phyloP scores from a whole-genome alignment of 2,888 invertebrate species.

The Ariolimax columbianus region DNA sequence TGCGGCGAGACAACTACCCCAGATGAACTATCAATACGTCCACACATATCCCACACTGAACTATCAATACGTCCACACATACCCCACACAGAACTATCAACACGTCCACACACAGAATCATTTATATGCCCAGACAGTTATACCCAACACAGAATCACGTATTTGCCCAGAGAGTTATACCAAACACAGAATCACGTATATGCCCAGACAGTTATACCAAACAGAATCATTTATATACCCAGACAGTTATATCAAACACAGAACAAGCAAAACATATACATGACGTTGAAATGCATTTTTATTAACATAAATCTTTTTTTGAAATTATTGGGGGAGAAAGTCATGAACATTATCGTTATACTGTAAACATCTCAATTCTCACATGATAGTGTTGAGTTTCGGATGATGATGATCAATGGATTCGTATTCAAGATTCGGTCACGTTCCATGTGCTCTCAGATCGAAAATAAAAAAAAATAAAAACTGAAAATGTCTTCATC shows the following conservation, averaged over 20 bases:
- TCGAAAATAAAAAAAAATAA: too few species aligned
- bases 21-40: too few species aligned
- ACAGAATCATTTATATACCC: not conserved
- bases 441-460: not conserved
- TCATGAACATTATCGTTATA: not conserved
- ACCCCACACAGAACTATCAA: too few species aligned
- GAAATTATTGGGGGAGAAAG: not conserved
- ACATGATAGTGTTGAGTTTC: not conserved
- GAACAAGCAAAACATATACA: not conserved
- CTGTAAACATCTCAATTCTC: not conserved
- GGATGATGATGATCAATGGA: not conserved
- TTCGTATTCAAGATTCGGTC: not conserved
- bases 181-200: not conserved
- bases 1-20: too few species aligned
- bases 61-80: too few species aligned
- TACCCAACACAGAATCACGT: not conserved
- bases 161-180: not conserved
- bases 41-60: too few species aligned
- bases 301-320: conserved; percentile 27
- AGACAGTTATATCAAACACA: not conserved
- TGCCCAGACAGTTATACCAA: not conserved
- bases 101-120: too few species aligned
- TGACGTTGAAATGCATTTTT: conserved; percentile 23
- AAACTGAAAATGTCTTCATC: not conserved
- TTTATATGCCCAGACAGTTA: too few species aligned